Evolutionary conservation across 2,113 vertebrate genomes (phyloP), one percentile per base, ranked within the genome.

Genomic region (Psilopogon haemacephalus): DNA sequence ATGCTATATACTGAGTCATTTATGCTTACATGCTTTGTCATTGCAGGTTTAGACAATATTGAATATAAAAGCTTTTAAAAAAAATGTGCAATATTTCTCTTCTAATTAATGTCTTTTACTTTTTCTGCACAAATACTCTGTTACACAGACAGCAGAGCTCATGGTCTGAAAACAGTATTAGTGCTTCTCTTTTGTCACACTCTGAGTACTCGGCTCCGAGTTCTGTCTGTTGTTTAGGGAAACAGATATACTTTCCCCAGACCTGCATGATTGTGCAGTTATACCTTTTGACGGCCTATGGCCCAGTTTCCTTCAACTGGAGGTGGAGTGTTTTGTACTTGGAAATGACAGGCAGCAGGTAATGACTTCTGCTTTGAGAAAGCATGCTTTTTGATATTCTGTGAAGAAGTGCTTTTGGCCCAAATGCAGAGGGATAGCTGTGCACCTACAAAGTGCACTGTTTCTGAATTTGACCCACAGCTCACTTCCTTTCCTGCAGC

Each of bases 181-280:
- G 16, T 84, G 60, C 9, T 37, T 59, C 23, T 50, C 59, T 88
- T 56, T 72, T 0, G 0, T 80, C 35, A 48, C 9, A 48, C 1
- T 69, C 48, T 56, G 48, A 56, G 3, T 52, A 37, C 30, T 18
- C 7, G 35, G 6, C 27, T 63, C 9, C 30, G 42, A 12, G 11
- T 89, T 67, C 37, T 88, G 6, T 12, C 17, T 28, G 8, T 32
- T 24, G 4, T 78, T 42, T 18, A 44, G 35, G 18, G 18, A 23
- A 42, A 2, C 0, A 3, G 4, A 6, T 38, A 11, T 70, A 13
- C 24, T 46, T 7, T 69, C 48, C n/a, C 9, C 71, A 18, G 2
- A 32, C 8, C 16, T 8, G 15, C 63, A n/a, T 30, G 54, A 1
- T 4, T 46, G n/a, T 19, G 8, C 42, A 24, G 28, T 32, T 37